Percentiles rank a stretch among this genome's conserved stretches.
Conservation (phyloP, 2,888 invertebrate genomes). For the Panorpa germanica region DNA sequence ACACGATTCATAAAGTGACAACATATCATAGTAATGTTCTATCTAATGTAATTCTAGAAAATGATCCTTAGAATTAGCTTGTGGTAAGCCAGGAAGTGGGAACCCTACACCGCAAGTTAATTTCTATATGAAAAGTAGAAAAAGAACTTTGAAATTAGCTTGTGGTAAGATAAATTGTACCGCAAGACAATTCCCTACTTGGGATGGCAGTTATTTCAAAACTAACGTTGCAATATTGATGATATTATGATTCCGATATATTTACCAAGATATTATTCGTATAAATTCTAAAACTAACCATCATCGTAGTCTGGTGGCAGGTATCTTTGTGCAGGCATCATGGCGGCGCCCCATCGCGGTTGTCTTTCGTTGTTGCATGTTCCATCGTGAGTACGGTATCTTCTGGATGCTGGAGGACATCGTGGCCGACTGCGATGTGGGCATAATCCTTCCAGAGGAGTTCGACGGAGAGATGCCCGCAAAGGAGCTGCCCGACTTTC, state of each 20-base stretch:
- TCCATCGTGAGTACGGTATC: slow-evolving; percentile 73
- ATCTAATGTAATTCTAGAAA: too few relatives aligned
- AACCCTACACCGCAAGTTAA: too few relatives aligned
- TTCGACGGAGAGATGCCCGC: slow-evolving; percentile 22
- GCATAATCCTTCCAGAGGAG: slow-evolving; percentile 29
- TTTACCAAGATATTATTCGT: too few relatives aligned
- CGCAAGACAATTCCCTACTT: background rate
- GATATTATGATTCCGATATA: too few relatives aligned
- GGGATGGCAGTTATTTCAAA: slow-evolving; percentile 2
- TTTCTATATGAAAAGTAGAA: background rate
- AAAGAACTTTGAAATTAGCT: background rate
- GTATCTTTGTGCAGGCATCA: slow-evolving; percentile 67
- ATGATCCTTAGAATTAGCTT: too few relatives aligned
- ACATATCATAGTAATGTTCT: too few relatives aligned
- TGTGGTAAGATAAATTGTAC: background rate
- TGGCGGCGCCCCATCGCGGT: slow-evolving; percentile 63
- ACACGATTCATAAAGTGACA: too few relatives aligned
- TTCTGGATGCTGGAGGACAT: slow-evolving; percentile 47
- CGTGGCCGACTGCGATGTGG: slow-evolving; percentile 44
- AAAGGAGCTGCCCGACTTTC: slow-evolving; percentile 22
- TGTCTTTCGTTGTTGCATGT: slow-evolving; percentile 70
- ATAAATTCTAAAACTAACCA: too few relatives aligned
- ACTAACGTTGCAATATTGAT: too few relatives aligned
- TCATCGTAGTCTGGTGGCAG: slow-evolving; percentile 68
- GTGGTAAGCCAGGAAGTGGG: too few relatives aligned